Percentiles rank a stretch among this genome's conserved stretches.
Evolutionary conservation across 92 coral and sea anemone species (phyloP).

Genomic region (Epizoanthus stellaris): DNA sequence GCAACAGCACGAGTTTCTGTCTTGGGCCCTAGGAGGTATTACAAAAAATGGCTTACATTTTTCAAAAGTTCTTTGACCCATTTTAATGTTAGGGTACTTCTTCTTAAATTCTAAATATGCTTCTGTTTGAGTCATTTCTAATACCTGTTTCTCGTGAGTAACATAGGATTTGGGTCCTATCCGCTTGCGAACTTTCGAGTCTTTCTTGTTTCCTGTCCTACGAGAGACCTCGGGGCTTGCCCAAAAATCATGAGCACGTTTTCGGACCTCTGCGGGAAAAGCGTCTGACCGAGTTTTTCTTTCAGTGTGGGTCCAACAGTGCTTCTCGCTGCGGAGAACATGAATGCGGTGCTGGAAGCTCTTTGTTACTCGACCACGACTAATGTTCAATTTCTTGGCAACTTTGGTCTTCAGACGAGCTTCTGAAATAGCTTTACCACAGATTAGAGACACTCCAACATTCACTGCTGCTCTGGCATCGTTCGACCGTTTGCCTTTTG

Average conservation of each 20-base stretch:
- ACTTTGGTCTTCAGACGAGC: conserved; percentile 29
- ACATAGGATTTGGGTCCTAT: conserved; percentile 45
- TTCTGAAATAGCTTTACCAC: neutral
- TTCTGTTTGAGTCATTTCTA: conserved; percentile 53
- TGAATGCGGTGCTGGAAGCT: conserved; percentile 9
- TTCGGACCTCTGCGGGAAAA: conserved; percentile 2
- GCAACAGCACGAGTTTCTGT: conserved; percentile 19
- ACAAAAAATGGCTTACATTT: conserved; percentile 24
- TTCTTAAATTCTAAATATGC: conserved; percentile 22
- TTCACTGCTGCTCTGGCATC: conserved; percentile 35
- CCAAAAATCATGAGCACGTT: conserved; percentile 54
- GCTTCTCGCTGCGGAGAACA: neutral
- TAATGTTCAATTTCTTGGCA: conserved; percentile 21
- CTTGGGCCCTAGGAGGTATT: neutral
- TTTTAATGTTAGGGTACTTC: conserved; percentile 29
- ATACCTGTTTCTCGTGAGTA: conserved; percentile 43
- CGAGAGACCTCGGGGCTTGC: conserved; percentile 52
- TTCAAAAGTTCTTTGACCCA: neutral
- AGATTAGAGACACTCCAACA: conserved; percentile 1
- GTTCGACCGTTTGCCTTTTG: conserved; percentile 34
- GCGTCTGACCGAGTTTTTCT: conserved; percentile 18
- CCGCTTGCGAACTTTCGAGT: conserved; percentile 34
- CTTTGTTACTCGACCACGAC: neutral
- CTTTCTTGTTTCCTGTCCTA: conserved; percentile 39
- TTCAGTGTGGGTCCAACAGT: neutral